Evolutionary conservation across 2,888 invertebrate species (phyloP).

Genomic region (Thalpophila matura): DNA sequence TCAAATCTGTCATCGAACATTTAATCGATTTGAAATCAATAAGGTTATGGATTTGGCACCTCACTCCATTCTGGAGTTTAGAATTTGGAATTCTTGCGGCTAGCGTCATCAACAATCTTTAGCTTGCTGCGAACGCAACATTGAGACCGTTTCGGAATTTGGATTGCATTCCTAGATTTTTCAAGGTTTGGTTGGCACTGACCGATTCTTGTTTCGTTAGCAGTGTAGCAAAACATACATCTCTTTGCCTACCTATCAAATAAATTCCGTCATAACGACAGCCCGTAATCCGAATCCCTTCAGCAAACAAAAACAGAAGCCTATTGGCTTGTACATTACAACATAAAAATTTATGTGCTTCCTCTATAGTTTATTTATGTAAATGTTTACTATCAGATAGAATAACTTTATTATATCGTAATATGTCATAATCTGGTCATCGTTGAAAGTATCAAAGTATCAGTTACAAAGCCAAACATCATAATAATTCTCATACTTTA

Average conservation of each 20-base stretch:
- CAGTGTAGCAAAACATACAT: not conserved
- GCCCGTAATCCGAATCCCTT: not conserved
- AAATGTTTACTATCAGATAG: constrained; percentile 52
- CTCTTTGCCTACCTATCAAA: not conserved
- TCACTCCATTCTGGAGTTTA: constrained; percentile 29
- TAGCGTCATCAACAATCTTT: constrained; percentile 13
- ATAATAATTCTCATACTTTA: constrained; percentile 62
- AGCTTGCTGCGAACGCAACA: not conserved
- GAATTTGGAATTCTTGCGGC: constrained; percentile 37
- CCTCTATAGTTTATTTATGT: constrained; percentile 58
- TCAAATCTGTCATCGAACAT: constrained; percentile 61
- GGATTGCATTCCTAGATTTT: not conserved
- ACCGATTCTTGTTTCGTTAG: not conserved
- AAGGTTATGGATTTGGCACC: constrained; percentile 60
- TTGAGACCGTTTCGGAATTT: not conserved
- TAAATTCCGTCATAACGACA: constrained; percentile 20
- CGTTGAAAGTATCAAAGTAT: constrained; percentile 55
- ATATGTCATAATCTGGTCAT: constrained; percentile 61
- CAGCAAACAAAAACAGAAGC: constrained; percentile 45
- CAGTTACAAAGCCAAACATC: constrained; percentile 56
- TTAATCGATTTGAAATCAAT: constrained; percentile 64
- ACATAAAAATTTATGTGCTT: constrained; percentile 35
- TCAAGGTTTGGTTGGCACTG: not conserved
- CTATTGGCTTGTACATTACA: constrained; percentile 27
- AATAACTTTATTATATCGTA: constrained; percentile 59